Evolutionary conservation across 1,140 invertebrate genomes (phyloP), one percentile per base, ranked within the genome.

Genomic region (Aphelenchoides avenae): DNA sequence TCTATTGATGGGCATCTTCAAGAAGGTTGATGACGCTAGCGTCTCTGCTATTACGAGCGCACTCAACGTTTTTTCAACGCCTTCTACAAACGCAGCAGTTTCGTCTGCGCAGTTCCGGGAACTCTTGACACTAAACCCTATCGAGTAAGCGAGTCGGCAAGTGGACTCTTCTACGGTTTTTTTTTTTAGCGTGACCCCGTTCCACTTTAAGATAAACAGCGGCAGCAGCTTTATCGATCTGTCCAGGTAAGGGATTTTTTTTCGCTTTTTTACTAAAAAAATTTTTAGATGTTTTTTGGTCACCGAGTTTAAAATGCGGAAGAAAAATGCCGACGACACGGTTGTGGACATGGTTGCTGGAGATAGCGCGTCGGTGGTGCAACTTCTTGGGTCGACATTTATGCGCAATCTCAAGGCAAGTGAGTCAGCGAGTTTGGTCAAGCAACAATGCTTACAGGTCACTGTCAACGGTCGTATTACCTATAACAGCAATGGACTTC

Each of bases 201-300:
- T 22, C 24, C 48, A 51, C 11, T 51, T 51, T 22, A 51, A 51
- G 42, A 51, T 51, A 7, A 33, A 51, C 9, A 5, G 18, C 18
- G 42, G 48, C 20, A n/a, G 27, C 26, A 24, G 42, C 24, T 51
- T 20, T 26, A 51, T 51, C 9, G 48, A 51, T 11, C 39, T 51
- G 1, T 37, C 33, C 26, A 51, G n/a, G n/a, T n/a, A n/a, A n/a
- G n/a, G n/a, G n/a, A n/a, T n/a, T n/a, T n/a, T n/a, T n/a, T n/a
- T n/a, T n/a, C n/a, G n/a, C n/a, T n/a, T n/a, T n/a, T n/a, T n/a
- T n/a, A n/a, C n/a, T n/a, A n/a, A n/a, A n/a, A n/a, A n/a, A n/a
- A n/a, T n/a, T n/a, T n/a, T n/a, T n/a, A n/a, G 42, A n/a, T 44
- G 36, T 13, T 51, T 37, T 51, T 18, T 50, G n/a, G 36, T 51